phyloP scores from a whole-genome alignment of 2,888 invertebrate species.

The Lepas anatifera region DNA sequence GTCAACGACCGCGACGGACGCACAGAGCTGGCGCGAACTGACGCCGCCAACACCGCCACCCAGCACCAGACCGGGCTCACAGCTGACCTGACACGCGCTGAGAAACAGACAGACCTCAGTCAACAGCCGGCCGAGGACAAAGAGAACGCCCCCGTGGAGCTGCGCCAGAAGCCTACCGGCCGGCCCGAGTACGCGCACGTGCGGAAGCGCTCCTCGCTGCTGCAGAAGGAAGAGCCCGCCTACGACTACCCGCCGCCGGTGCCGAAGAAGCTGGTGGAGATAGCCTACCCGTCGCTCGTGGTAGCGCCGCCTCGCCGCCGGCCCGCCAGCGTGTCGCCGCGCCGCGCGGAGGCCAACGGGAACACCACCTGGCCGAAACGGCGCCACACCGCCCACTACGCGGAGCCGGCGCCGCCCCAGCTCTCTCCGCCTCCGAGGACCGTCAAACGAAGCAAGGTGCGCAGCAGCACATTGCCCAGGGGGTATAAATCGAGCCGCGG shows the following conservation, averaged over 20 bases:
- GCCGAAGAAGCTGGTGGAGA: neutral
- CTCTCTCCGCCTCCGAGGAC: neutral
- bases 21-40: too few species aligned
- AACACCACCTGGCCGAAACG: neutral
- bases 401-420: neutral
- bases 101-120: too few species aligned
- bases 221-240: neutral
- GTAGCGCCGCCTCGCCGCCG: neutral
- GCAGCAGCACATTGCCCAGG: neutral
- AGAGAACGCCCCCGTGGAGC: neutral
- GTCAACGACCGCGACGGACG: neutral
- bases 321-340: neutral
- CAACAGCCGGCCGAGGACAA: neutral
- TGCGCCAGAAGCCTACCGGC: neutral
- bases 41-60: neutral
- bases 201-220: constrained; percentile 2
- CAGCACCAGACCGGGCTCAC: neutral
- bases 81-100: too few species aligned
- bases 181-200: constrained; percentile 9
- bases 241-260: constrained; percentile 11
- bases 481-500: neutral
- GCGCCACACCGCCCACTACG: neutral
- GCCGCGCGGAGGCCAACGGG: neutral
- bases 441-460: neutral
- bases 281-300: neutral